Evolutionary conservation across 2,888 invertebrate genomes (phyloP), one percentile per base, ranked within the genome.

Genomic region (Boloria selene): DNA sequence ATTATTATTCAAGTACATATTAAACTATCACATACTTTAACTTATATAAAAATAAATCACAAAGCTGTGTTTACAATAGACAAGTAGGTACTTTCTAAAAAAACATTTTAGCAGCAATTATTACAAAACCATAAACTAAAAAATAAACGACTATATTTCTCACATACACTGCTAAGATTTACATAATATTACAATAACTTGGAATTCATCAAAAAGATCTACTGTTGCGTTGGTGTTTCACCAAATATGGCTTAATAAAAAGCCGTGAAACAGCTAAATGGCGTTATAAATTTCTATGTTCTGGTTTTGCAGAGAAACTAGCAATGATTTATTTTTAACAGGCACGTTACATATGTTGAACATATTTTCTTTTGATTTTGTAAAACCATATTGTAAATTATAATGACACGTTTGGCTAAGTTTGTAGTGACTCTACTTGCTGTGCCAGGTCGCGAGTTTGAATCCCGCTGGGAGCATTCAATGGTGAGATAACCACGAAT

Each of bases 231-330:
- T 52, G 63, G 64, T 51, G 64, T 58, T 49, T 14, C 13, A 18
- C 50, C 60, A 61, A 45, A 65, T 55, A 61, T 53, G 65, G 65
- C 51, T 7, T n/a, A 49, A 31, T 62, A 61, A 51, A 58, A 53
- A 58, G 14, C 16, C 44, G 59, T 16, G 54, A 17, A 59, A 13
- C 7, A 45, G 13, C 26, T 7, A 31, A 63, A 38, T n/a, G 53
- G 13, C 16, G 13, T 49, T 55, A 55, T 49, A 55, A 63, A 26
- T 47, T 59, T 59, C 26, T 16, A 49, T 7, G n/a, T 59, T 45
- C 55, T 56, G 18, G 47, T 49, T 59, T 16, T 31, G 31, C 49
- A 26, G 31, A 59, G 59, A 59, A 49, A 49, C 58, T 58, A 16
- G 58, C 16, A 13, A 26, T 45, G 26, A 47, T 49, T 49, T 49